Base-by-base conservation (phyloP, 2,888 invertebrate species). In the Octodonta nipae region DNA sequence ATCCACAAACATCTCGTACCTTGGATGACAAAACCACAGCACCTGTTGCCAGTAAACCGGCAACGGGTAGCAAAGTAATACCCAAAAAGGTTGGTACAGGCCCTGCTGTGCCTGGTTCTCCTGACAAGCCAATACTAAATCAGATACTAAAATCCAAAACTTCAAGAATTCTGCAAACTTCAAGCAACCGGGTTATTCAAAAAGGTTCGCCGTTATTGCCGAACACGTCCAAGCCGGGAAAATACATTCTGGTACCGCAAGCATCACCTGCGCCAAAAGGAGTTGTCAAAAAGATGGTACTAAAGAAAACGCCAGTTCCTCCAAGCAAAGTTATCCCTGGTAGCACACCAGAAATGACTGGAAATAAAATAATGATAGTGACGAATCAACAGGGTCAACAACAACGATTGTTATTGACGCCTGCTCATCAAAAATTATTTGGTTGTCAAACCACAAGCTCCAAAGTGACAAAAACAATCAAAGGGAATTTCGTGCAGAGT, bases 341-440 rank as follows among this genome's bases (percentile, higher is more conserved):
- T 37, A 36, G 37, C 17, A 37, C 41, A 13, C 33, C 38, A 13
- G 42, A 38, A 22, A 30, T 37, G 3, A 64, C 63, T 1, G 63
- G 64, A 11, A 63, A 68, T 45, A 73, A 73, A 33, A 69, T 74
- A 14, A 73, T 75, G 74, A 71, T 75, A 24, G 68, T 74, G 30
- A 75, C 74, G 1, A 70, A 73, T 46, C 67, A 71, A 32, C 71
- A 72, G 48, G 73, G 74, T 10, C 64, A 69, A 14, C 72, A 73
- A 43, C 71, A 72, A 11, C 62, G 71, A 41, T 66, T 74, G 45
- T 60, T 74, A 2, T 56, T 75, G 27, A 73, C 71, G 5, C 71
- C 73, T 0, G 70, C 71, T 37, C 73, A 74, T 46, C 71, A 71
- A 52, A 63, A 71, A 43, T 51, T 73, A 32, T 50, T 73, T 22